Base-by-base conservation (phyloP, 2,113 vertebrate species). In the Perca fluviatilis region DNA sequence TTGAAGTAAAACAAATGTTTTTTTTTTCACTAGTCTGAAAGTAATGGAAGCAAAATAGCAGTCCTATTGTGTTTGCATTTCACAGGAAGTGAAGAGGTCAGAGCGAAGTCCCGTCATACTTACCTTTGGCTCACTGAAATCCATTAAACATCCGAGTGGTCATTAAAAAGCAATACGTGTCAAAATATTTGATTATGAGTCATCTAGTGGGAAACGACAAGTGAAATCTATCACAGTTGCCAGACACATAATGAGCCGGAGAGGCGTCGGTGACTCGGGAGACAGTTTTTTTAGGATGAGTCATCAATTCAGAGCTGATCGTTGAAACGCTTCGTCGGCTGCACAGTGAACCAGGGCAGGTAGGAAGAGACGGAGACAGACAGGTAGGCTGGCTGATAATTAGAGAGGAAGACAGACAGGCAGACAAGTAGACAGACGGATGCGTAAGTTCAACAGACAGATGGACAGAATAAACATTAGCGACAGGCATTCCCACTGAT, bases 121-220 rank as follows among this genome's bases (percentile, higher is more conserved):
- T 49, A 76, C 56, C 56, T 50, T 1, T 0, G 7, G 27, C 40
- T 36, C 61, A 18, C 65, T 2, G 23, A 53, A 83, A 74, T 65
- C 80, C 68, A 85, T 80, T 80, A 87, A 74, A 66, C 2, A 18
- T 68, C 85, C 67, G 63, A 89, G 77, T 70, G 81, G 72, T 83
- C 85, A 67, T 90, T 88, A 88, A 89, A 82, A 84, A 64, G 73
- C 68, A 25, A 81, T 86, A 80, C 73, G 65, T 56, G 79, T 77
- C 27, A 16, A 78, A 88, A 65, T 74, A 62, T 86, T 86, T 82
- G 18, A 86, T 62, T 1, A 14, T 82, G 85, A 90, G n/a, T 86
- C 83, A 79, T 33, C 62, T 67, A 82, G 77, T 68, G 83, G 72
- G 76, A 70, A 68, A 67, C 33, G 40, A 56, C 40, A 70, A 65